Evolutionary conservation across 2,888 invertebrate species (phyloP).

Genomic region (Volucella zonaria): DNA sequence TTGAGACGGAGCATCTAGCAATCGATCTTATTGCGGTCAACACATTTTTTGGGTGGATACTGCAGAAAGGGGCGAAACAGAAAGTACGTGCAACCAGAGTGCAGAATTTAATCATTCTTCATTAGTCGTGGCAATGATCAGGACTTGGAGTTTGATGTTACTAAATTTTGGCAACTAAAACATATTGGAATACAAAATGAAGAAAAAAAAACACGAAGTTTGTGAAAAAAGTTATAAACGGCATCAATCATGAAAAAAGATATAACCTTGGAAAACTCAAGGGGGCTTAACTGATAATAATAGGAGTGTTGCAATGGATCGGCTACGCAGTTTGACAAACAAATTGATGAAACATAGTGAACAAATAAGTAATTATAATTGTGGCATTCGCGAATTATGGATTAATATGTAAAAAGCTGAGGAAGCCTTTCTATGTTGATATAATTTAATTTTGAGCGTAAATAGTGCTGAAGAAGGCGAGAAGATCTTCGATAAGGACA

Average conservation of each 20-base stretch:
- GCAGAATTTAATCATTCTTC: neutral
- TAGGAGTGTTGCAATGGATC: neutral
- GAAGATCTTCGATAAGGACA: no score
- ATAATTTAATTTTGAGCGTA: no score
- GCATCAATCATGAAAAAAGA: constrained; percentile 22
- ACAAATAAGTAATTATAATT: constrained; percentile 46
- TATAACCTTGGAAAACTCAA: neutral
- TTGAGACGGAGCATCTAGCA: constrained; percentile 41
- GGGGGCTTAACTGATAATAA: neutral
- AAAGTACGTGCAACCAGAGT: neutral
- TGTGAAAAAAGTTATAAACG: constrained; percentile 14
- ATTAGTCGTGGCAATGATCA: neutral
- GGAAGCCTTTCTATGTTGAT: no score
- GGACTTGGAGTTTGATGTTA: neutral
- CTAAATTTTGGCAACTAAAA: neutral
- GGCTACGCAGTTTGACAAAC: neutral
- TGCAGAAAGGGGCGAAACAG: neutral
- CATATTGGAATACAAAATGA: neutral
- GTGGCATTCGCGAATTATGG: constrained; percentile 46
- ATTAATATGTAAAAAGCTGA: no score
- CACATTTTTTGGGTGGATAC: constrained; percentile 23
- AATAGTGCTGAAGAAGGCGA: no score
- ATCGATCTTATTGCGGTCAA: neutral
- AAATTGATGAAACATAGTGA: neutral
- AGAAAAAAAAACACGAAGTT: neutral